Evolutionary conservation across 2,797 vertebrate species (phyloP), one percentile per base, ranked within the genome.

Genomic region (Cryptoprocta ferox): DNA sequence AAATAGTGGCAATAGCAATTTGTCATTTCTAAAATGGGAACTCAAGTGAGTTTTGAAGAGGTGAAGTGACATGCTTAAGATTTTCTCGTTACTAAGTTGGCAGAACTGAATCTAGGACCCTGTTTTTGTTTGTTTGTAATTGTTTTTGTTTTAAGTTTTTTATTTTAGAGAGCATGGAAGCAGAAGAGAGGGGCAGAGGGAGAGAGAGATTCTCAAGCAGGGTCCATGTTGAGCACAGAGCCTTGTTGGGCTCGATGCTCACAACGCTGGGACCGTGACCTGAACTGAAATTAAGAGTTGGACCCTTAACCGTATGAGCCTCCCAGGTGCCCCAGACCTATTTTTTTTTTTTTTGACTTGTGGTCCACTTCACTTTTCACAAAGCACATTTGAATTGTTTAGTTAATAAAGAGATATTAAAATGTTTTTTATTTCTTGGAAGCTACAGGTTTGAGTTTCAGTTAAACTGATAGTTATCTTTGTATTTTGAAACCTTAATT

Each of bases 31-130:
- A 91, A 87, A 73, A 42, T 90, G 37, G 81, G 28, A 92, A 68
- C 42, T 88, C 89, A 78, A 79, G 7, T 93, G 42, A 91, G 89
- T 97, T 97, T 96, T 28, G 84, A 89, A 89, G 71, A 80, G 80
- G 26, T 79, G 35, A 96, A 35, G 13, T 97, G 48, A 87, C 59
- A 76, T 66, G 42, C 53, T 85, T 95, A 65, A 87, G 63, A 56
- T 85, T 83, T 94, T 93, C 61, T 80, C 32, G n/a, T 92, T 95
- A 83, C 7, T 85, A 85, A 61, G 10, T 91, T 91, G 82, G n/a
- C 89, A 63, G 83, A 95, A 92, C 61, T 78, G 65, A 94, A 95
- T 79, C 63, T 59, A 87, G 61, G 59, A 73, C 65, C 92, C 42
- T 50, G 10, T 3, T 9, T 24, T 59, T 53, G n/a, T 59, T 59